Base-by-base conservation (phyloP, 2,888 invertebrate species). In the Netelia virgata region DNA sequence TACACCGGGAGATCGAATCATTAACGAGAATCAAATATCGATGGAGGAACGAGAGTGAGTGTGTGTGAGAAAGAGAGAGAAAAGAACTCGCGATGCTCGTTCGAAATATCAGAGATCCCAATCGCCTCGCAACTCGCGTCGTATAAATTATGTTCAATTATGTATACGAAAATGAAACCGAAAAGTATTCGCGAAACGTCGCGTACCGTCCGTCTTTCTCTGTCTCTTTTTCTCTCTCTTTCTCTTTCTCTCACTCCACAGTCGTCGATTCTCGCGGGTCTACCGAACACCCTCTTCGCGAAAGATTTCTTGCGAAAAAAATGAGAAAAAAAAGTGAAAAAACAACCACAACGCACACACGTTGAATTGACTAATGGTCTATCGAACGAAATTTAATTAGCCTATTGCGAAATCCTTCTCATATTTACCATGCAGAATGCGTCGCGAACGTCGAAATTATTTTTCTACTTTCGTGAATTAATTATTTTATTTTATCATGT, bases 11-110 rank as follows among this genome's bases (percentile, higher is more conserved):
- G 88, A 89, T 87, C 88, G 87, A 88, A 86, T 88, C 88, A 89
- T 88, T 88, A 90, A 88, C 88, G 88, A 88, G 88, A 89, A 89
- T 89, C 88, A 88, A 89, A 89, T 87, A 87, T 88, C 88, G 84
- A 84, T 74, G 83, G 76, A 70, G 16, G 68, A 18, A 43, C 50
- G 68, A 10, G 75, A 23, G 57, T 23, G 43, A 47, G 57, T 1
- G 43, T 16, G 41, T 14, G 41, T 36, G 28, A 55, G 50, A 50
- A 16, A 61, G 16, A 57, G 61, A 72, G 68, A 66, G 36, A 77
- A 68, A 80, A 57, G 77, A 81, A 81, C 78, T 81, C 70, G 81
- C 76, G 84, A 83, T 78, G 83, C 81, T 78, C 86, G 84, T 83
- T 84, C 81, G 84, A 83, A 84, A 86, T 84, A 86, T 86, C 86